Evolutionary conservation across 1,140 invertebrate species (phyloP), one percentile per base, ranked within the genome.

Genomic region (Sitophilus oryzae): DNA sequence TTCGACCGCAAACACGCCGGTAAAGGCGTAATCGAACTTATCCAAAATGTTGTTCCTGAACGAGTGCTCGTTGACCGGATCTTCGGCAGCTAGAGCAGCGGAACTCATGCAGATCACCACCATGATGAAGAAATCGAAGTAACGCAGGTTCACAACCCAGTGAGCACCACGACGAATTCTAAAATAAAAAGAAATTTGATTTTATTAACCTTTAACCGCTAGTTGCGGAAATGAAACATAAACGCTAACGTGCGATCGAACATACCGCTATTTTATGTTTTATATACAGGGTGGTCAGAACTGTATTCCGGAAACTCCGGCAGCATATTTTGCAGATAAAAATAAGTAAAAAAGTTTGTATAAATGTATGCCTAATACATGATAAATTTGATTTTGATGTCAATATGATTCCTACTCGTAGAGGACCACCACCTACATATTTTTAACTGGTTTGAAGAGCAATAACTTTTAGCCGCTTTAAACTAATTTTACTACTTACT

Each of bases 111-210:
- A 91, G 73, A 99, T 99, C 68, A 98, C 92, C 70, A 97, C 81
- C 95, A 98, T 98, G 73, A 98, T 98, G 83, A 99, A 97, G 77
- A 96, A 88, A 81, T 99, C 96, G 82, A 98, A 99, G 82, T 97
- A 98, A 74, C 86, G 86, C 71, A 98, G 82, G 79, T 98, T 98
- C 64, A 98, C 96, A 66, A 98, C 88, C 88, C 93, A 96, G 80
- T 98, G 96, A 74, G 91, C 91, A 68, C 83, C 88, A 78, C 84
- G 81, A 73, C 93, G 85, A 73, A 95, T 82, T 73, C 91, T 94
- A 76, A 46, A 81, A 78, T 53, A 30, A 30, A 11, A 11, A 30
- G 11, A n/a, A n/a, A n/a, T n/a, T n/a, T n/a, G n/a, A n/a, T n/a
- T n/a, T n/a, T n/a, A n/a, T n/a, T n/a, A n/a, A n/a, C n/a, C n/a